Conservation (phyloP, 2,888 invertebrate genomes). For the Cheilosia urbana region DNA sequence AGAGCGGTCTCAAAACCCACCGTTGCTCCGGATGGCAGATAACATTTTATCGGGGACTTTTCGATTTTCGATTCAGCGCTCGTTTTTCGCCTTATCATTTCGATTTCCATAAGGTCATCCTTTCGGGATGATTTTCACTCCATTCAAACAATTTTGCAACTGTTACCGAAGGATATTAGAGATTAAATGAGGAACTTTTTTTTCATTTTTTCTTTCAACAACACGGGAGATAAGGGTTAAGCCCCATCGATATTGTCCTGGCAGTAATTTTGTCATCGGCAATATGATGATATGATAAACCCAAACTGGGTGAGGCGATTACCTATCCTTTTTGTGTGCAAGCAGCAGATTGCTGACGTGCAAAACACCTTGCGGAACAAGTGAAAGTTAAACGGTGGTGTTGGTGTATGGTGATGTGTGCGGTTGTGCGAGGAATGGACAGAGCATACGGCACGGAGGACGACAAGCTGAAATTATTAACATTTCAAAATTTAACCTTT, state of each 20-base stretch:
- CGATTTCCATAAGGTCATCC: neutral
- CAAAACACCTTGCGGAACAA: constrained; percentile 14
- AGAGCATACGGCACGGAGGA: neutral
- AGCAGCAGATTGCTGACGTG: constrained; percentile 14
- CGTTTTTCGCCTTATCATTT: constrained; percentile 12
- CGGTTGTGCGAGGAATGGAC: neutral
- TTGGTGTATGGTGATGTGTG: too few species aligned
- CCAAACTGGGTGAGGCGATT: neutral
- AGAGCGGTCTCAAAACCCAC: neutral
- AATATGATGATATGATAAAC: neutral
- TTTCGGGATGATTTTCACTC: constrained; percentile 14
- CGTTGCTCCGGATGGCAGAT: neutral
- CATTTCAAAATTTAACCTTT: constrained; percentile 4
- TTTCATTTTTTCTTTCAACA: neutral
- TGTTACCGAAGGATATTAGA: constrained; percentile 15
- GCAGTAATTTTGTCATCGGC: neutral
- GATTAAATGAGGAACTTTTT: constrained; percentile 18
- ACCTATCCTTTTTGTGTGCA: constrained; percentile 12
- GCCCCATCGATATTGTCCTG: constrained; percentile 4
- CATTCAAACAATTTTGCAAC: constrained; percentile 9
- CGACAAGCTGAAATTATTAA: constrained; percentile 3
- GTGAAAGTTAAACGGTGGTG: neutral
- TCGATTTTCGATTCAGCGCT: neutral
- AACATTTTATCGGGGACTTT: neutral
- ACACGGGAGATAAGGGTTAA: neutral